Evolutionary conservation across 2,113 vertebrate genomes (phyloP).

Genomic region (Cochlearius cochlearius): DNA sequence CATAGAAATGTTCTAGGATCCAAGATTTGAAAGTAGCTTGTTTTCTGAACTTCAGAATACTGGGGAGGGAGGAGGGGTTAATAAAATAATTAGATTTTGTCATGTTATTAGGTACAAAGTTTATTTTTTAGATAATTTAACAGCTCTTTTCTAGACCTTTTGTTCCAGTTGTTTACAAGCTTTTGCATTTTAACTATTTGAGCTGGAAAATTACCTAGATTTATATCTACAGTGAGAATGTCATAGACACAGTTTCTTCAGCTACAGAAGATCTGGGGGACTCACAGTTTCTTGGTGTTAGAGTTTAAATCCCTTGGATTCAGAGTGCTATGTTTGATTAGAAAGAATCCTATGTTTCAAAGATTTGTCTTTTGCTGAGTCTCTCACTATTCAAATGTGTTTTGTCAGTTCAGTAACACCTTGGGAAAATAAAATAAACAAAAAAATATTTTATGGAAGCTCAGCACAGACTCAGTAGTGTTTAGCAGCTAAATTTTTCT

Average conservation of each 20-base stretch:
- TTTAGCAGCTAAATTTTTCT: background rate
- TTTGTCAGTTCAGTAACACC: background rate
- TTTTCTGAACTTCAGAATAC: background rate
- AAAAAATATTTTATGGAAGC: background rate
- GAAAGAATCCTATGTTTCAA: background rate
- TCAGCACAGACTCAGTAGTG: background rate
- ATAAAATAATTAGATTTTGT: background rate
- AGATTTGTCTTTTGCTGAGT: background rate
- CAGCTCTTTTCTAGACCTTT: background rate
- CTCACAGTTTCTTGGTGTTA: background rate
- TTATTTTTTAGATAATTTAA: background rate
- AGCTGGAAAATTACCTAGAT: background rate
- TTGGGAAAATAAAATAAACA: background rate
- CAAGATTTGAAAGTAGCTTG: background rate
- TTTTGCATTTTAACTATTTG: background rate
- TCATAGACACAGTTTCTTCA: background rate
- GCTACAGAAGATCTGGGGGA: too few relatives aligned
- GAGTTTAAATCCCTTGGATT: background rate
- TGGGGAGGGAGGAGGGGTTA: too few relatives aligned
- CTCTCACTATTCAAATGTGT: background rate
- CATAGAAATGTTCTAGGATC: background rate
- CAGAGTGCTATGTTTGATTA: background rate
- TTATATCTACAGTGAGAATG: background rate
- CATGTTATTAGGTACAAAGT: background rate
- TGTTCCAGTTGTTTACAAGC: background rate